phyloP scores from a whole-genome alignment of 2,113 vertebrate species.

The Lampris megalopsis region DNA sequence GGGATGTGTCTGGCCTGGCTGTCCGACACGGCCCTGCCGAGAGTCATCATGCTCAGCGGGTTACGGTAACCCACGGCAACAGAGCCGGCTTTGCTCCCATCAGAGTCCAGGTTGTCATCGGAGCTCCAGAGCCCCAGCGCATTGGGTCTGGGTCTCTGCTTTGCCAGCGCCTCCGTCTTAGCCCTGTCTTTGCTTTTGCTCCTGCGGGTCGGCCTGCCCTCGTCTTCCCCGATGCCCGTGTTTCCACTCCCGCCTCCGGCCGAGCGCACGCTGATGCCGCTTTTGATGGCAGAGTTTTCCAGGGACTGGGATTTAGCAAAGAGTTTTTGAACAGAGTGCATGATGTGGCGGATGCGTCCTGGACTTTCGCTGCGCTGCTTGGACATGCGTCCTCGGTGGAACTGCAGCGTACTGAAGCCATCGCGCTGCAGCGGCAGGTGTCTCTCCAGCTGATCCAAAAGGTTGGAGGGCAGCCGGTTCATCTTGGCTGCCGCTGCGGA shows the following conservation, averaged over 20 bases:
- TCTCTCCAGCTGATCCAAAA: constrained; percentile 97
- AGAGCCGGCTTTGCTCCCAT: constrained; percentile 84
- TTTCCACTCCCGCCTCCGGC: constrained; percentile 48
- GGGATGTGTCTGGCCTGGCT: constrained; percentile 88
- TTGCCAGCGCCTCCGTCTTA: constrained; percentile 87
- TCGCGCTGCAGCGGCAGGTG: constrained; percentile 96
- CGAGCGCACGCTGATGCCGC: constrained; percentile 86
- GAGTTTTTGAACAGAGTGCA: constrained; percentile 97
- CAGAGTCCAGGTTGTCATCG: constrained; percentile 89
- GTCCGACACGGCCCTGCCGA: constrained; percentile 83
- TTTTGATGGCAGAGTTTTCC: constrained; percentile 88
- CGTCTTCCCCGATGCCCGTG: constrained; percentile 78
- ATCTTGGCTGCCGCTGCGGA: constrained; percentile 79
- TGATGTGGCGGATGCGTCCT: constrained; percentile 95
- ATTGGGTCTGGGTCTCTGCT: constrained; percentile 89
- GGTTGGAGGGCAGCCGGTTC: constrained; percentile 94
- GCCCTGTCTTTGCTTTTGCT: constrained; percentile 97
- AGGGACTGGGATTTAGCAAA: constrained; percentile 91
- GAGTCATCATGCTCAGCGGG: constrained; percentile 94
- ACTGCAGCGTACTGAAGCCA: constrained; percentile 98
- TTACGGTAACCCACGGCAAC: constrained; percentile 86
- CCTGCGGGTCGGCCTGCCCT: constrained; percentile 86
- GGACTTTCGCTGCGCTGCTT: constrained; percentile 97
- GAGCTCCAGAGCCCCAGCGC: constrained; percentile 92
- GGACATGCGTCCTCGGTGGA: constrained; percentile 86